Base-by-base conservation (phyloP, 2,888 invertebrate genomes). In the Terebella lapidaria region DNA sequence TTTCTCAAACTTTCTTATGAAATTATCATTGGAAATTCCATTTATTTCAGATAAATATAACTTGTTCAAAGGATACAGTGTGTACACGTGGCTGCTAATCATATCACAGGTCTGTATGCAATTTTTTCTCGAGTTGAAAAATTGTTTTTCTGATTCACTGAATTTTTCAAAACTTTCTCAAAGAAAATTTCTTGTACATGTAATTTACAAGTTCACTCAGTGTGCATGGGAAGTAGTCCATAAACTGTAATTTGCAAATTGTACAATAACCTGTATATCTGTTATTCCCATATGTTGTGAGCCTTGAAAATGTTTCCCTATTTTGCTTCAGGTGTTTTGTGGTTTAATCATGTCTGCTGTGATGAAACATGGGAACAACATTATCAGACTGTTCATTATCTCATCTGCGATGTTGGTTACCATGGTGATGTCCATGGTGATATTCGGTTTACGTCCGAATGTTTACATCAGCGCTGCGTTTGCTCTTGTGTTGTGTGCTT, bases 291-390 rank as follows among this genome's bases (percentile, higher is more conserved):
- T n/a, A n/a, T n/a, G n/a, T n/a, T n/a, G n/a, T n/a, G n/a, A n/a
- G n/a, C n/a, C n/a, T n/a, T n/a, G n/a, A n/a, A n/a, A n/a, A n/a
- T n/a, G n/a, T n/a, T n/a, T n/a, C n/a, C n/a, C n/a, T n/a, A 35
- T 35, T 35, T 15, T 35, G 10, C n/a, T 35, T 35, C 42, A 78
- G 77, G 75, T 73, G 3, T 56, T 67, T 42, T 72, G 72, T 62
- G 81, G 81, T 5, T 66, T 81, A 42, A 72, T 77, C 24, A 78
- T 81, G 76, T 78, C 79, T 1, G 68, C 74, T 28, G 72, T 81
- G 28, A 76, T 81, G 73, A 81, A 81, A 64, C 74, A 80, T 56
- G 74, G 74, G 46, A 77, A 71, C 59, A 81, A 79, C 67, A 74
- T 81, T 27, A 73, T 73, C 3, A 70, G 80, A 1, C 72, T 81